phyloP scores from a whole-genome alignment of 1,140 invertebrate species.

The Ephestia elutella region DNA sequence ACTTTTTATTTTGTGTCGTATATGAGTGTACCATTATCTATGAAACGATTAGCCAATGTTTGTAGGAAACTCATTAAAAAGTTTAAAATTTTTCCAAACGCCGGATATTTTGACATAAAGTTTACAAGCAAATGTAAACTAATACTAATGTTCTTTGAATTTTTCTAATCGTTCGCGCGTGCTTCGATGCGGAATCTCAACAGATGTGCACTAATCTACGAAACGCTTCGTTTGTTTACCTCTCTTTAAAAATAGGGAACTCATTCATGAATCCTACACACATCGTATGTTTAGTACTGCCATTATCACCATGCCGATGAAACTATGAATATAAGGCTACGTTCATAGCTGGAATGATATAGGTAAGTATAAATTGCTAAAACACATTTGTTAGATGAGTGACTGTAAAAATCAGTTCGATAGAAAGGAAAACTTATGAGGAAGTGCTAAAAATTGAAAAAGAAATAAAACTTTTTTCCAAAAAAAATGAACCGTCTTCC shows the following conservation, averaged over 20 bases:
- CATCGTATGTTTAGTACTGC: background rate
- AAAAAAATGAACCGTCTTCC: too few species aligned
- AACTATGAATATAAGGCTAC: background rate
- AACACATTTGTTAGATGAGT: too few species aligned
- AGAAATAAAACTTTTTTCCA: too few species aligned
- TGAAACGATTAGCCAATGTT: background rate
- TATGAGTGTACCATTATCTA: too few species aligned
- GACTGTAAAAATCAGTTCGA: too few species aligned
- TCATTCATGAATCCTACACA: constrained; percentile 4
- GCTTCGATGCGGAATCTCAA: background rate
- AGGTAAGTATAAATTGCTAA: too few species aligned
- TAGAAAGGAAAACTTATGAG: too few species aligned
- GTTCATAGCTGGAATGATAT: too few species aligned
- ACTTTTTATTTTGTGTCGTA: too few species aligned
- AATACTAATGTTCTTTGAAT: constrained; percentile 2
- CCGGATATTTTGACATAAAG: constrained; percentile 8
- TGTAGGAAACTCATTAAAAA: background rate
- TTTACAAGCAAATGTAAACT: constrained; percentile 7
- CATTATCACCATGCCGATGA: background rate
- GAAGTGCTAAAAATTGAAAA: too few species aligned
- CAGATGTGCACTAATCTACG: constrained; percentile 1
- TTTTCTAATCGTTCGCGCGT: constrained; percentile 5
- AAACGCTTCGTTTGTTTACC: constrained; percentile 1
- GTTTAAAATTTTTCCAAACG: background rate
- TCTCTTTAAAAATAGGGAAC: background rate